Base-by-base conservation (phyloP, 2,888 invertebrate genomes). In the Ctenicera cuprea region DNA sequence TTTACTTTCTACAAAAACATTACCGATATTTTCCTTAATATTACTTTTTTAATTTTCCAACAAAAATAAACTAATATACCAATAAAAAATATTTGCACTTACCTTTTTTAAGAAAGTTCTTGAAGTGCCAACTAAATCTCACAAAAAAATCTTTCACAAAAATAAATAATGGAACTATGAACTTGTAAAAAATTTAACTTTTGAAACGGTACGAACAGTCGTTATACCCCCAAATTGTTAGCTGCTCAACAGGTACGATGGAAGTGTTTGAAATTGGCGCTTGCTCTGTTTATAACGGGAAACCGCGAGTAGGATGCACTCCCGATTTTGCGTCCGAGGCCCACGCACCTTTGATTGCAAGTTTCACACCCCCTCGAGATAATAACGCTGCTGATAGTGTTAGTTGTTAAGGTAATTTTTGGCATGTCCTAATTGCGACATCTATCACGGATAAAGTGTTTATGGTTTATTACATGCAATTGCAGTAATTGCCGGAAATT, bases 211-310 rank as follows among this genome's bases (percentile, higher is more conserved):
- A 5, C 43, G 48, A 48, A 48, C 11, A 16, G 37, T 37, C 18
- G 5, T 45, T 18, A 57, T 43, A 20, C 30, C 64, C 64, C 63
- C 63, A 71, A 65, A 57, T 70, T 70, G 71, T 57, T 71, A 74
- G 63, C 77, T 73, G 76, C 71, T 78, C 78, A 78, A 78, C 78
- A 78, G 78, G 78, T 78, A 74, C 70, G 71, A 69, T 74, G 70
- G 65, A 75, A 76, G 75, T 76, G 76, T 78, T 78, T 78, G 71
- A 78, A 78, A 77, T 77, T 77, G 78, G 76, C 78, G 78, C 76
- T 73, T 76, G 76, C 76, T 74, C 76, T 73, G 76, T 78, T 74
- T 76, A 78, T 78, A 77, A 76, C 62, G 74, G 76, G 62, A 71
- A 75, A 69, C 66, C 38, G 70, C 74, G 76, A 75, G 76, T 76